phyloP scores from a whole-genome alignment of 2,113 vertebrate species.

The Labrus mixtus region DNA sequence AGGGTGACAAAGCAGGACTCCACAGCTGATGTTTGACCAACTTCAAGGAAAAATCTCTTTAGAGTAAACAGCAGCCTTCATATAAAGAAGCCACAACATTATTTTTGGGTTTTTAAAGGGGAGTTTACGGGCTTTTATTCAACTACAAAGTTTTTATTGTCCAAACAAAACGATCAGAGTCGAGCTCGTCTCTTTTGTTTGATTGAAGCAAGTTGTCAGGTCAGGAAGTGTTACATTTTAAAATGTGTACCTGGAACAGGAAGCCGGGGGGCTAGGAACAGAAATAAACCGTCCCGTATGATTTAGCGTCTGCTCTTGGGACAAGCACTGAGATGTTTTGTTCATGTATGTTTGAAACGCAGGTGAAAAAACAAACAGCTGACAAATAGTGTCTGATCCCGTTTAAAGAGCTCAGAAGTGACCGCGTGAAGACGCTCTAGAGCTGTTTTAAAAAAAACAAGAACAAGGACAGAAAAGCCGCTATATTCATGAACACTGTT shows the following conservation, averaged over 20 bases:
- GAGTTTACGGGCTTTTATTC: neutral
- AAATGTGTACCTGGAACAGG: neutral
- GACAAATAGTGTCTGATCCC: neutral
- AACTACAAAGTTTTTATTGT: too few species aligned
- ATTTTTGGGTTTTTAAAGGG: neutral
- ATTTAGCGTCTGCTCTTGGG: neutral
- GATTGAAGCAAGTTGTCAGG: neutral
- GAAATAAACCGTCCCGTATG: neutral
- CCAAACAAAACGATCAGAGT: too few species aligned
- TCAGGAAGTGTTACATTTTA: neutral
- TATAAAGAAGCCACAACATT: slow-evolving; percentile 4
- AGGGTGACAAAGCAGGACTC: slow-evolving; percentile 61
- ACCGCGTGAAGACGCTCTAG: neutral
- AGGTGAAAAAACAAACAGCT: neutral
- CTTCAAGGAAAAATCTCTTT: slow-evolving; percentile 29
- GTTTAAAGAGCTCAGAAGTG: neutral
- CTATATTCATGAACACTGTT: neutral
- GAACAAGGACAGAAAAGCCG: neutral
- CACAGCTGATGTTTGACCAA: slow-evolving; percentile 51
- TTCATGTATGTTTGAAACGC: neutral
- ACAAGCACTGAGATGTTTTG: neutral
- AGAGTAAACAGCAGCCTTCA: neutral
- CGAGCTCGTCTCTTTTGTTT: too few species aligned
- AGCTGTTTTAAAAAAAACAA: neutral
- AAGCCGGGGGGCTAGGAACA: neutral